Evolutionary conservation across 2,888 invertebrate genomes (phyloP).

Genomic region (Vandiemenella viatica): DNA sequence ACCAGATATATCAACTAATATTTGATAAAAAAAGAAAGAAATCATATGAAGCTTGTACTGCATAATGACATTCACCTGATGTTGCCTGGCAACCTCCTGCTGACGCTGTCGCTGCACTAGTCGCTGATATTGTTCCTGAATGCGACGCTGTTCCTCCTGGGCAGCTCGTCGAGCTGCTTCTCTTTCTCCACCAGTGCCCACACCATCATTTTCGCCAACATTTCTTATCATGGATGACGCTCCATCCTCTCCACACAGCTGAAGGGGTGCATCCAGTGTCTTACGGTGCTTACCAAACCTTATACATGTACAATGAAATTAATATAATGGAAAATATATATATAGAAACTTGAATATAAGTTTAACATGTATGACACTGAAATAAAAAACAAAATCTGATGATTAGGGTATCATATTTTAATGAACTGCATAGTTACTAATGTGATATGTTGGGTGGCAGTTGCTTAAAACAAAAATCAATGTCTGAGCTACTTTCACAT

Average conservation of each 20-base stretch:
- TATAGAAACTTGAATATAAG: conserved; percentile 1
- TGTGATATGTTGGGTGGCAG: too few relatives aligned
- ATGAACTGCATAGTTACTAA: too few relatives aligned
- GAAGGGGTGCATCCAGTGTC: conserved; percentile 18
- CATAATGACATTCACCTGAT: too few relatives aligned
- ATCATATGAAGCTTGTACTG: too few relatives aligned
- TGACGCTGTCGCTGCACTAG: conserved; percentile 25
- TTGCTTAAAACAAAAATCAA: too few relatives aligned
- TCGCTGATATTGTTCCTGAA: conserved; percentile 31
- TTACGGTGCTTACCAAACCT: conserved; percentile 54
- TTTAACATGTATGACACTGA: too few relatives aligned
- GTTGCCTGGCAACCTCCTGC: conserved; percentile 11
- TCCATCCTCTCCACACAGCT: conserved; percentile 3
- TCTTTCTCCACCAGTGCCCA: conserved; percentile 28
- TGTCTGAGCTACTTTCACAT: too few relatives aligned
- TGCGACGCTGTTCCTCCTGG: conserved; percentile 27
- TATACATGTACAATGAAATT: conserved; percentile 12
- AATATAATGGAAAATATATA: conserved; percentile 2
- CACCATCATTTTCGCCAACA: too few relatives aligned
- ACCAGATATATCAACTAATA: too few relatives aligned
- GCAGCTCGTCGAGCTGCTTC: conserved; percentile 25
- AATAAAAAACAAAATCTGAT: too few relatives aligned
- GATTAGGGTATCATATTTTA: too few relatives aligned
- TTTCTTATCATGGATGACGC: conserved; percentile 15
- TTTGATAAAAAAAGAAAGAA: too few relatives aligned